A percentile compares a stretch with the other conserved stretches of the same genome.
Evolutionary conservation across 2,797 vertebrate species (phyloP).

Genomic region (Scolopax bukidnonensis): DNA sequence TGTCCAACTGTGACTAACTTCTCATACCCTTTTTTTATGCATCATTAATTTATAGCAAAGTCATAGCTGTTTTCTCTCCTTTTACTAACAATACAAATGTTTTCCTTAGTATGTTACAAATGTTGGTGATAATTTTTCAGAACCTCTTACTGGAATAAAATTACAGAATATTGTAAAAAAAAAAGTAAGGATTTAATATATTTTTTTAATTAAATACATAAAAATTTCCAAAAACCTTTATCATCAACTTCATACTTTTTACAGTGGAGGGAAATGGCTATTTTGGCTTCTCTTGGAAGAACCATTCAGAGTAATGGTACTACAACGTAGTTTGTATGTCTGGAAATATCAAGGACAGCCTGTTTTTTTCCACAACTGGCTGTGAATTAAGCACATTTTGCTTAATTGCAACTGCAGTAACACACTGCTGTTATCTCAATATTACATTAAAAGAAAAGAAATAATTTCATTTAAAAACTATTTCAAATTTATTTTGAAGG

Average conservation of each 20-base stretch:
- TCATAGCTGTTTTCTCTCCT: background rate
- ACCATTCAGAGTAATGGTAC: background rate
- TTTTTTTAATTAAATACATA: background rate
- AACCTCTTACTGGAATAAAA: background rate
- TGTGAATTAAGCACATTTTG: background rate
- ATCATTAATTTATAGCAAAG: background rate
- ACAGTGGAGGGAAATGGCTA: background rate
- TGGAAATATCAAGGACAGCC: accelerated
- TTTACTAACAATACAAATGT: background rate
- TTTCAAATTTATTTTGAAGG: background rate
- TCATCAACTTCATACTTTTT: background rate
- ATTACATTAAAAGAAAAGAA: background rate
- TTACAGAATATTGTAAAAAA: background rate
- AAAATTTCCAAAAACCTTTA: background rate
- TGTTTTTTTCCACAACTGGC: background rate
- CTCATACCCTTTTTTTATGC: background rate
- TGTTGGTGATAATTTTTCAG: background rate
- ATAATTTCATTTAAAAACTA: background rate
- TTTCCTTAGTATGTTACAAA: background rate
- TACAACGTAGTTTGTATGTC: background rate
- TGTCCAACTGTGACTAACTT: background rate
- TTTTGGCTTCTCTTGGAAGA: background rate
- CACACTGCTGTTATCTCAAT: background rate
- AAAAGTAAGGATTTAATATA: background rate
- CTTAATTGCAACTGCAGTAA: background rate